Conservation (phyloP, 2,797 vertebrate genomes). For the Eulemur albifrons region DNA sequence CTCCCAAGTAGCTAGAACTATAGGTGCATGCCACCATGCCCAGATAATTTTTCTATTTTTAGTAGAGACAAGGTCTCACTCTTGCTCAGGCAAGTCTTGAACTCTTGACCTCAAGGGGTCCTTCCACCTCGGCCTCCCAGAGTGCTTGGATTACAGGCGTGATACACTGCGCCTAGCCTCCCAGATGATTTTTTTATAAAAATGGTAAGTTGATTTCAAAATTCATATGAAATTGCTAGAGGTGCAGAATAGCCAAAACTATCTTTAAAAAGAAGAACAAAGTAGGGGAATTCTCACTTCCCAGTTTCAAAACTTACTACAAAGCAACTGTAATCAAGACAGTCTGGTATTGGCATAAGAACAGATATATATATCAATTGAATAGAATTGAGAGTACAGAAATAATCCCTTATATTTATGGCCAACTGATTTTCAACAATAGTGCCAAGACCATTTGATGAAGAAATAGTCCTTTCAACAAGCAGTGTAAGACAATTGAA, state of each 20-base stretch:
- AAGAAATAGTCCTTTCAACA: neutral
- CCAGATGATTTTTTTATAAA: neutral
- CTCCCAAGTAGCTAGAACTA: no score
- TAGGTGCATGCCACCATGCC: no score
- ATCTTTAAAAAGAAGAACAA: neutral
- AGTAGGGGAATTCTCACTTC: neutral
- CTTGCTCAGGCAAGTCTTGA: no score
- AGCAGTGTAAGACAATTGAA: neutral
- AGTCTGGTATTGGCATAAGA: neutral
- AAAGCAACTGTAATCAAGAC: neutral
- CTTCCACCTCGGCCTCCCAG: no score
- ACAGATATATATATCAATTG: neutral
- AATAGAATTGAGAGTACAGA: neutral
- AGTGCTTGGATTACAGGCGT: no score
- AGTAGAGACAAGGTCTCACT: no score
- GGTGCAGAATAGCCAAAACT: neutral
- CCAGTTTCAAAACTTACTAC: neutral
- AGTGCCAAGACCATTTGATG: neutral
- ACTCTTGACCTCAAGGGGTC: no score
- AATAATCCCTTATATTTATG: neutral
- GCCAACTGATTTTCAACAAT: neutral
- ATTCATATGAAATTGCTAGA: neutral
- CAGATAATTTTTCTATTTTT: no score
- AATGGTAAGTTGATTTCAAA: conserved; percentile 8
- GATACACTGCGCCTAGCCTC: no score